These are phyloP conservation scores for Nemoura dubitans DNA, from an alignment of 2,888 invertebrate species.

Conservation along the genomic window DNA sequence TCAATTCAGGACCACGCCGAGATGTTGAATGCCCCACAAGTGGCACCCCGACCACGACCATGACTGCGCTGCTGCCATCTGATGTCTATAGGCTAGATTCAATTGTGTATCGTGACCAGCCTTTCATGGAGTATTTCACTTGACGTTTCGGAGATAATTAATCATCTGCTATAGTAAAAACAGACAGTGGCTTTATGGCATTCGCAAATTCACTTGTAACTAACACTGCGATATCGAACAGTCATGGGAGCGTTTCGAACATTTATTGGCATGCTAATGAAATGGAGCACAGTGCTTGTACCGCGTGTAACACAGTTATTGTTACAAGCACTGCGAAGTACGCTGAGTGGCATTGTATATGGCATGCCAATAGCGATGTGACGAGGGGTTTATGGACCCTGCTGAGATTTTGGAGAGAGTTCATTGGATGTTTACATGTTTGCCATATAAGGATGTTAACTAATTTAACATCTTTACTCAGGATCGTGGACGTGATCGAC, in stretches of 20 bases:
- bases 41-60: background rate
- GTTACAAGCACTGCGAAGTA: too few relatives aligned
- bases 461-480: background rate
- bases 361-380: background rate
- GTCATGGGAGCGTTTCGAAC: background rate
- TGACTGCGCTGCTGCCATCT: too few relatives aligned
- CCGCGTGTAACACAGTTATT: too few relatives aligned
- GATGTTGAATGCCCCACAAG: constrained; percentile 12
- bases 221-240: background rate
- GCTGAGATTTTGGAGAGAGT: background rate
- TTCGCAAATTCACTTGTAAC: background rate
- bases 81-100: background rate
- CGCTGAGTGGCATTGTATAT: background rate
- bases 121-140: background rate
- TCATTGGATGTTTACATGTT: background rate
- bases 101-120: background rate
- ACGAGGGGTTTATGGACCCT: background rate
- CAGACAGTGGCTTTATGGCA: background rate
- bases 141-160: background rate
- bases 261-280: background rate
- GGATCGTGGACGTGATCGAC: background rate
- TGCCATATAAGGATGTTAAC: background rate
- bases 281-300: background rate
- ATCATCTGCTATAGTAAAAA: background rate
- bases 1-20: background rate